Percentiles rank a stretch among this genome's conserved stretches.
These are phyloP conservation scores for Gryllus longicercus DNA, from an alignment of 2,888 invertebrate species.

Conservation along the genomic window DNA sequence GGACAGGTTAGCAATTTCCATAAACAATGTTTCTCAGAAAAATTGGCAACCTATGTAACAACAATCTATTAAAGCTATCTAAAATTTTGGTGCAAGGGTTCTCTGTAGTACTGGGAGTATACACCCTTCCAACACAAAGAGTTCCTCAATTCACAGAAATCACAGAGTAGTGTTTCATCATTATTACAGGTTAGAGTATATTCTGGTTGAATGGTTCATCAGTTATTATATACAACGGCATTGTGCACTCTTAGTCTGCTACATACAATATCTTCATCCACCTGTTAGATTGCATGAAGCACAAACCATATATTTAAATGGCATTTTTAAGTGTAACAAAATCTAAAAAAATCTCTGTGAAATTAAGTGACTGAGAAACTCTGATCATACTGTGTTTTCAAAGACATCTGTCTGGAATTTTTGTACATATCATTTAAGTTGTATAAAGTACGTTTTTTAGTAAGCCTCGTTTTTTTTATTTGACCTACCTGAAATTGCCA, in stretches of 20 bases:
- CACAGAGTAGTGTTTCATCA: neutral
- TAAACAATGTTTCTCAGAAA: neutral
- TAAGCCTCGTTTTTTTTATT: neutral
- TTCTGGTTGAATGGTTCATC: no score
- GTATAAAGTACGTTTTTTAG: conserved; percentile 17
- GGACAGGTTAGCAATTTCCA: neutral
- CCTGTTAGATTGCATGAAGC: no score
- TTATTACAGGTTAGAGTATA: no score
- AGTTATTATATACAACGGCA: no score
- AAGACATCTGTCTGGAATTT: conserved; percentile 17
- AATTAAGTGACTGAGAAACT: neutral
- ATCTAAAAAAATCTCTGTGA: no score
- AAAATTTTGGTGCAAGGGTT: conserved; percentile 11
- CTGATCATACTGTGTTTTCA: neutral
- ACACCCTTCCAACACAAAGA: neutral
- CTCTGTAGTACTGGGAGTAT: neutral
- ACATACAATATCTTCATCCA: no score
- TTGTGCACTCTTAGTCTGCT: no score
- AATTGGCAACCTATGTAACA: neutral
- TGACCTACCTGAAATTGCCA: neutral
- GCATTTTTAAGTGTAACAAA: no score
- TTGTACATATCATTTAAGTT: conserved; percentile 17
- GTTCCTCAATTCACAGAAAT: neutral
- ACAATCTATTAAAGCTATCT: conserved; percentile 5
- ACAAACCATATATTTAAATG: no score